These are phyloP conservation scores for Aporophyla lueneburgensis DNA, from an alignment of 2,888 invertebrate genomes.

Conservation along the genomic window DNA sequence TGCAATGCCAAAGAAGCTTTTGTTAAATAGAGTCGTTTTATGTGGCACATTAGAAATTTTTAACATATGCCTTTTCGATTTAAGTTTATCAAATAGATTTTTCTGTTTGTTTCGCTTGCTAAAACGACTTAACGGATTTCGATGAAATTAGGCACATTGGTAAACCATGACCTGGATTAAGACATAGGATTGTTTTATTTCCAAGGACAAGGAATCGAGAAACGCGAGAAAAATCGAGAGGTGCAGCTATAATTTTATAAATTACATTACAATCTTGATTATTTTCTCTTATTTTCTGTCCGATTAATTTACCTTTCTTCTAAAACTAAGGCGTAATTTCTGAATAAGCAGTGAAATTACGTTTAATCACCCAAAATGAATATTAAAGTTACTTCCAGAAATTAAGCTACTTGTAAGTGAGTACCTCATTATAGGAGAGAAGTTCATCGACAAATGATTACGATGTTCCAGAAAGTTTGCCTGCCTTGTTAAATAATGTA, in stretches of 20 bases:
- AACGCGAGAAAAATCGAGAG: too few species aligned
- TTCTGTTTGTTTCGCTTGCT: too few species aligned
- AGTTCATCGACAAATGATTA: conserved; percentile 48
- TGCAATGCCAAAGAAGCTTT: too few species aligned
- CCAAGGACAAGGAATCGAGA: too few species aligned
- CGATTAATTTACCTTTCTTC: not conserved
- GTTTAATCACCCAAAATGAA: conserved; percentile 29
- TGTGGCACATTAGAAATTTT: too few species aligned
- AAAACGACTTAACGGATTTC: too few species aligned
- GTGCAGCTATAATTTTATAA: not conserved
- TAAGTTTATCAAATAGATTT: too few species aligned
- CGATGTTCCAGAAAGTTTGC: conserved; percentile 42
- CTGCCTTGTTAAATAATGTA: conserved; percentile 41
- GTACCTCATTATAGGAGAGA: conserved; percentile 38
- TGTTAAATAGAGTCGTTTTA: too few species aligned
- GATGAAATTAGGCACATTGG: too few species aligned
- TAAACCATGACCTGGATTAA: too few species aligned
- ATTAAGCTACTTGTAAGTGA: conserved; percentile 37
- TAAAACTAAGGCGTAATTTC: conserved; percentile 1
- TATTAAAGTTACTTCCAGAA: conserved; percentile 38
- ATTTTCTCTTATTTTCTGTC: not conserved
- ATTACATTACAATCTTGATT: not conserved
- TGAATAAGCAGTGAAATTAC: not conserved
- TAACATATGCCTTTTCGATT: too few species aligned
- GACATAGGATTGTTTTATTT: too few species aligned